A percentile compares a stretch with the other conserved stretches of the same genome.
These are phyloP conservation scores for Trachemys scripta DNA, from an alignment of 2,113 vertebrate species.

Conservation along the genomic window DNA sequence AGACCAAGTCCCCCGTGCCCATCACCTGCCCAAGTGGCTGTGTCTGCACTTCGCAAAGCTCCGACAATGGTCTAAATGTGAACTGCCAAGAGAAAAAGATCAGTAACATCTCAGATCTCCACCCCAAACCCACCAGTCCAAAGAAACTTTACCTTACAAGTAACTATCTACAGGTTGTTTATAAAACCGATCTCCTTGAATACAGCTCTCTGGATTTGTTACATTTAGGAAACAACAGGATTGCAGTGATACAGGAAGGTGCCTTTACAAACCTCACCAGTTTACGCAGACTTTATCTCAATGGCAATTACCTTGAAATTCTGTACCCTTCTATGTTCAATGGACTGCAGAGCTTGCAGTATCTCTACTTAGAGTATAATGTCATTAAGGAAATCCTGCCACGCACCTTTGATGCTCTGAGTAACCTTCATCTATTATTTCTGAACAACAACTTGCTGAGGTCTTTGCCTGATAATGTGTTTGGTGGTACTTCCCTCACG, in stretches of 20 bases:
- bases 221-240: constrained; percentile 96
- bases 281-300: constrained; percentile 95
- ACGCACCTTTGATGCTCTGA: constrained; percentile 90
- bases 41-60: constrained; percentile 93
- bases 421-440: constrained; percentile 94
- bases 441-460: constrained; percentile 97
- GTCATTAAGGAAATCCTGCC: constrained; percentile 97
- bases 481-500: constrained; percentile 93
- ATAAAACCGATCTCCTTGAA: constrained; percentile 89
- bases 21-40: constrained; percentile 92
- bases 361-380: constrained; percentile 98
- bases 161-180: constrained; percentile 94
- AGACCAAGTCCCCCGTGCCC: constrained; percentile 94
- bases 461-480: constrained; percentile 91
- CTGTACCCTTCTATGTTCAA: constrained; percentile 91
- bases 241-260: constrained; percentile 94
- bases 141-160: constrained; percentile 98
- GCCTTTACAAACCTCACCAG: constrained; percentile 95
- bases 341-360: constrained; percentile 94
- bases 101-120: constrained; percentile 93
- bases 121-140: constrained; percentile 93
- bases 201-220: constrained; percentile 94
- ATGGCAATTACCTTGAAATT: constrained; percentile 97
- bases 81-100: constrained; percentile 98
- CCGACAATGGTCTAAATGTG: constrained; percentile 94